These are phyloP conservation scores for Sycophila sp. DNA, from an alignment of 1,140 invertebrate species.

Conservation along the genomic window DNA sequence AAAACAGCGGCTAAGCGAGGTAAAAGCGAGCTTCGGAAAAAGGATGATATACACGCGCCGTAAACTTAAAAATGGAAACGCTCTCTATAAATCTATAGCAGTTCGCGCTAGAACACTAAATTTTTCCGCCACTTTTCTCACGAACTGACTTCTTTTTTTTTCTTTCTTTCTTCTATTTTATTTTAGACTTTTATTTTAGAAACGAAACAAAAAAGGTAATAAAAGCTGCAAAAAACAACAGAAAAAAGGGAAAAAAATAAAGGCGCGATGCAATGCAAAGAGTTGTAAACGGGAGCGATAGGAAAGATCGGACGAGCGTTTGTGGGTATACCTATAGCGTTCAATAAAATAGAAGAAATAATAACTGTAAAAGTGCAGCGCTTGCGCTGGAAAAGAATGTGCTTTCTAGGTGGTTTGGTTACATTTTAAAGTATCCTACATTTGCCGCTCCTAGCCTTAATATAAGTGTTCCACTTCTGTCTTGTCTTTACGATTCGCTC, in stretches of 20 bases:
- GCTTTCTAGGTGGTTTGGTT: conserved; percentile 27
- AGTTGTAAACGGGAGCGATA: no score
- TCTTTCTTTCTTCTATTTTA: not conserved
- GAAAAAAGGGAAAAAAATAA: no score
- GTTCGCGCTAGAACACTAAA: not conserved
- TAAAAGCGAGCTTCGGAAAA: no score
- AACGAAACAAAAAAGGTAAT: no score
- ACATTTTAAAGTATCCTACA: conserved; percentile 33
- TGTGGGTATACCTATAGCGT: not conserved
- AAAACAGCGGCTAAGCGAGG: no score
- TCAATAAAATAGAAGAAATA: conserved; percentile 4
- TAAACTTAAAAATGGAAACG: not conserved
- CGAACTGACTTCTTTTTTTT: no score
- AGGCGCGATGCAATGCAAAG: no score
- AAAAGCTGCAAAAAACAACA: no score
- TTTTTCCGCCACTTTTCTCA: not conserved
- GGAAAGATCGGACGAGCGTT: no score
- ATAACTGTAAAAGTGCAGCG: conserved; percentile 18
- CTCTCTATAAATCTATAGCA: not conserved
- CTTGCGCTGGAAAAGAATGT: conserved; percentile 8
- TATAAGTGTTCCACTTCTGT: conserved; percentile 10
- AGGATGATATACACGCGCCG: no score
- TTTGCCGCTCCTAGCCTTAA: not conserved
- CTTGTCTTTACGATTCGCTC: conserved; percentile 19
- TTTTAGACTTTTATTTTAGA: no score